Evolutionary conservation across 2,797 vertebrate species (phyloP).

Genomic region (Onychomys arenicola): DNA sequence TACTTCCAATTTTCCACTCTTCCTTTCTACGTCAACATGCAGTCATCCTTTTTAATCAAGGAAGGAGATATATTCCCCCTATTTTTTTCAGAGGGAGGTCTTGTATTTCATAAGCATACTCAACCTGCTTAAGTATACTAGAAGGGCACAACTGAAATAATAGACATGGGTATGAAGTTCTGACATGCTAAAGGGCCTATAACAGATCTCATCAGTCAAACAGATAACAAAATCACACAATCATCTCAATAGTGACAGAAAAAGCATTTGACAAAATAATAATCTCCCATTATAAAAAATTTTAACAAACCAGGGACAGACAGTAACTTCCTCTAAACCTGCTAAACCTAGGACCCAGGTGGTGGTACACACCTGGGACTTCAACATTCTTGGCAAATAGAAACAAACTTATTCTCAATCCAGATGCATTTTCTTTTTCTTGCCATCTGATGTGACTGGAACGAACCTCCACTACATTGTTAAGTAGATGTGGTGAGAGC

Average conservation of each 20-base stretch:
- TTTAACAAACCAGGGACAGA: constrained; percentile 3
- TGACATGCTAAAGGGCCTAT: not conserved
- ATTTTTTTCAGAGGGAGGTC: not conserved
- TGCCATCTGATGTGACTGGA: not conserved
- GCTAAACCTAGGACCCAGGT: not conserved
- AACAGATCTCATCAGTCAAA: not conserved
- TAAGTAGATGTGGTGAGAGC: not conserved
- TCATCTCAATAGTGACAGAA: not conserved
- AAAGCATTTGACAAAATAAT: constrained; percentile 15
- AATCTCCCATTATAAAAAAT: constrained; percentile 11
- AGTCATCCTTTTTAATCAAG: not conserved
- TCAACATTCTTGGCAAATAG: not conserved
- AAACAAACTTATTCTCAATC: not conserved
- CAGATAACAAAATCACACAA: not conserved
- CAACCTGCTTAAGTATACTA: not conserved
- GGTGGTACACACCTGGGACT: not conserved
- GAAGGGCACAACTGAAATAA: not conserved
- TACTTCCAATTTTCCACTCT: not conserved
- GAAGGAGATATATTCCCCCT: not conserved
- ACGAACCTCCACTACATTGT: not conserved
- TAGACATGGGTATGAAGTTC: not conserved
- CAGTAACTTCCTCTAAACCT: not conserved
- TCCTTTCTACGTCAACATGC: not conserved
- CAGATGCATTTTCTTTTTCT: not conserved
- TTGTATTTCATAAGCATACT: not conserved